phyloP scores from a whole-genome alignment of 2,888 invertebrate genomes.

The Sinelater perroti region DNA sequence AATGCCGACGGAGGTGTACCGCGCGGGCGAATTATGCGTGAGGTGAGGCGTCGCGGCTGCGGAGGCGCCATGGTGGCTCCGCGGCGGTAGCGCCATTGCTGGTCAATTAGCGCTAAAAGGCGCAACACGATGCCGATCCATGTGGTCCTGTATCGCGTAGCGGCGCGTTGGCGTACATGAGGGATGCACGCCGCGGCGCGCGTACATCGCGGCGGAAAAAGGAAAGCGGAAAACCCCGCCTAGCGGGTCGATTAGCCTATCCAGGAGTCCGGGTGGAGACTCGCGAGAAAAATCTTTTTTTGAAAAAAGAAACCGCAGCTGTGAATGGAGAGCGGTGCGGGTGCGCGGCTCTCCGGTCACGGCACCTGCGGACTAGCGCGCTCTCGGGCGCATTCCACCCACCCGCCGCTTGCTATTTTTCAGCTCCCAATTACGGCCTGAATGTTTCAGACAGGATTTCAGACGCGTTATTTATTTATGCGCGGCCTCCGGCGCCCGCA shows the following conservation, averaged over 20 bases:
- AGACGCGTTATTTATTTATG: slow-evolving; percentile 35
- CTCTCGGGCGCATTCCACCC: slow-evolving; percentile 43
- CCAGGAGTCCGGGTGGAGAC: slow-evolving; percentile 61
- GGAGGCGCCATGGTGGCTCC: too few relatives aligned
- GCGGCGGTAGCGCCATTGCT: not conserved
- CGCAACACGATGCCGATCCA: slow-evolving; percentile 16
- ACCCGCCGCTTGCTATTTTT: slow-evolving; percentile 41
- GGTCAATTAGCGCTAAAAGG: slow-evolving; percentile 10
- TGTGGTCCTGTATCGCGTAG: slow-evolving; percentile 22
- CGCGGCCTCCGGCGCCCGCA: slow-evolving; percentile 25
- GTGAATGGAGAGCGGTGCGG: slow-evolving; percentile 59
- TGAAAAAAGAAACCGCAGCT: slow-evolving; percentile 59
- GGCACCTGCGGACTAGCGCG: slow-evolving; percentile 59
- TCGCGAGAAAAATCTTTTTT: slow-evolving; percentile 62
- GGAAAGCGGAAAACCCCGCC: slow-evolving; percentile 55
- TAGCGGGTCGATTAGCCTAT: slow-evolving; percentile 61
- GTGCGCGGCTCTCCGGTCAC: slow-evolving; percentile 62
- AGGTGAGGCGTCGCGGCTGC: not conserved
- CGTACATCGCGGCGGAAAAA: slow-evolving; percentile 48
- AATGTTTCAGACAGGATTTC: slow-evolving; percentile 35
- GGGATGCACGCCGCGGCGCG: slow-evolving; percentile 48
- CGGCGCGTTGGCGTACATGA: slow-evolving; percentile 32
- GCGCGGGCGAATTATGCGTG: slow-evolving; percentile 17
- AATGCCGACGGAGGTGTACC: slow-evolving; percentile 42
- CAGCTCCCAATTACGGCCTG: slow-evolving; percentile 37